Evolutionary conservation across 2,888 invertebrate species (phyloP), one percentile per base, ranked within the genome.

Genomic region (Leptarthrus brevirostris): DNA sequence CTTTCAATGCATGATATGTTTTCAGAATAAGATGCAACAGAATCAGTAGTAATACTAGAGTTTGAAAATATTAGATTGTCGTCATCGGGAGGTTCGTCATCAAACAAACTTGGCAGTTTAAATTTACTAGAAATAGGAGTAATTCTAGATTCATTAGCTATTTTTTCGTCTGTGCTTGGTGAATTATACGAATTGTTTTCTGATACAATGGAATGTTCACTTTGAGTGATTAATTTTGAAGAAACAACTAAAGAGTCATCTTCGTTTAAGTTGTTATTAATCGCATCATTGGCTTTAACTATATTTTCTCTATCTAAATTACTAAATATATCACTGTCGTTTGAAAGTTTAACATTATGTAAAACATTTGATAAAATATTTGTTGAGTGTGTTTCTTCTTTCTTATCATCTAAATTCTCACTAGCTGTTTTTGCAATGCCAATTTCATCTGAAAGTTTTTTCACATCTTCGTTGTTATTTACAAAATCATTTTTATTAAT

Each of bases 321-420:
- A 40, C 30, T 72, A 72, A 72, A 72, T 16, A 58, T 30, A 58
- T 72, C 61, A 36, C 22, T 20, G 52, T 74, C 34, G 24, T 66
- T 18, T 69, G 72, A 73, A 30, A 70, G 61, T 34, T 77, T 54
- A 54, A 72, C 58, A 40, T 75, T 58, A 52, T 75, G 12, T 26
- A 76, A 47, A 36, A 64, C 73, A 74, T 72, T 52, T 14, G 34
- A 40, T 12, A n/a, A 49, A 8, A 34, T 61, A 5, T 49, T 49
- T 49, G 3, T 49, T 8, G 49, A 44, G 4, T 44, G 12, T 49
- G 16, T 3, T 49, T 6, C 18, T 18, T 18, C 6, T 49, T 18
- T 3, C 12, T 40, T 40, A 12, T 40, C n/a, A 1, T 40, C 30
- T 40, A 12, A 40, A n/a, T 12, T 12, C 6, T 12, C 40, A 40